Evolutionary conservation across 2,113 vertebrate species (phyloP).

Genomic region (Sinocyclocheilus anshuiensis): DNA sequence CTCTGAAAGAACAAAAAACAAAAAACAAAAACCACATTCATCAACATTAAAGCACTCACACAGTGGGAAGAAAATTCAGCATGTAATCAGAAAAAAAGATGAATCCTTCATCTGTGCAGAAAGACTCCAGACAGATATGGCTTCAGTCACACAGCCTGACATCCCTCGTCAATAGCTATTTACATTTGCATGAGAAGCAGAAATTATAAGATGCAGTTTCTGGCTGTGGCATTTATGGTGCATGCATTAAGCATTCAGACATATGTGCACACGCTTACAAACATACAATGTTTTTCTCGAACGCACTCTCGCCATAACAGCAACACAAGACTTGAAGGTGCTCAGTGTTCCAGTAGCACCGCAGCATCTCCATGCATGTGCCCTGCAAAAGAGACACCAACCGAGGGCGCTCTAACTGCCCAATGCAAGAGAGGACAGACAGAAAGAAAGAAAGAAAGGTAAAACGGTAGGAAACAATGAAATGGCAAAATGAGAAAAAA

Average conservation of each 20-base stretch:
- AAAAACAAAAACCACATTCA: constrained; percentile 8
- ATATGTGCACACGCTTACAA: constrained; percentile 57
- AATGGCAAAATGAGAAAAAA: too few relatives aligned
- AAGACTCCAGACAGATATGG: constrained; percentile 70
- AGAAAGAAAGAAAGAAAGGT: background rate
- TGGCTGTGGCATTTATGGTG: constrained; percentile 65
- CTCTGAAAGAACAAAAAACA: background rate
- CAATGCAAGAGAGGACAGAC: constrained; percentile 59
- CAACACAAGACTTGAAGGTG: constrained; percentile 55
- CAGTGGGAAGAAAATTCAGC: constrained; percentile 2
- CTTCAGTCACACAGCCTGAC: constrained; percentile 56
- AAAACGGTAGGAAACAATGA: too few relatives aligned
- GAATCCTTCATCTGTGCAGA: constrained; percentile 46
- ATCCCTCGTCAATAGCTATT: background rate
- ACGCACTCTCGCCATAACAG: constrained; percentile 47
- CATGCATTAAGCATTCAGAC: constrained; percentile 70
- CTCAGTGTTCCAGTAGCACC: constrained; percentile 60
- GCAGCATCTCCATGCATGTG: constrained; percentile 74
- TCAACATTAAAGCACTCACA: constrained; percentile 1
- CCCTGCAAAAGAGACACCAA: constrained; percentile 66
- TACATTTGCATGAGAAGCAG: constrained; percentile 57
- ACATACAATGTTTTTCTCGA: constrained; percentile 11
- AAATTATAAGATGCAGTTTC: constrained; percentile 57
- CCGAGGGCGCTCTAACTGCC: constrained; percentile 68
- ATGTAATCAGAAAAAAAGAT: constrained; percentile 4